Percentiles rank a stretch among this genome's conserved stretches.
phyloP scores from a whole-genome alignment of 2,113 vertebrate genomes.

The Bombycilla garrulus region DNA sequence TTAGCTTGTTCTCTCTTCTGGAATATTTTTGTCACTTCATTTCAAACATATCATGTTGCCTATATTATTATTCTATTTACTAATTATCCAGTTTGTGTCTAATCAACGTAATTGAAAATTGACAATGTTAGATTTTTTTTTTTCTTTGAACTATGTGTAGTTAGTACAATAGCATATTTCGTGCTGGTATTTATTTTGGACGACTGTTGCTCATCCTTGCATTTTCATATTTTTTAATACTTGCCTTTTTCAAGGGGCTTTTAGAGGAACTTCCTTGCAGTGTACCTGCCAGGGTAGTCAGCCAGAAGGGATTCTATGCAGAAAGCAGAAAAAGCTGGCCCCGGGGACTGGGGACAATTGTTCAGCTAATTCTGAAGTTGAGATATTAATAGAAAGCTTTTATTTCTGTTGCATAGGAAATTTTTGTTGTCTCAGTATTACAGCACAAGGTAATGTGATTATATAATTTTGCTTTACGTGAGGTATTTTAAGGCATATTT shows the following conservation, averaged over 20 bases:
- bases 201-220: rapidly evolving
- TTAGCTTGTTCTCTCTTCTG: neutral
- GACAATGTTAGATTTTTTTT: neutral
- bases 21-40: constrained; percentile 17
- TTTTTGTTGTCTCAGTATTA: neutral
- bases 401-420: neutral
- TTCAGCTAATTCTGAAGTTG: neutral
- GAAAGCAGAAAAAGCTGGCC: neutral
- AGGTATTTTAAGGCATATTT: neutral
- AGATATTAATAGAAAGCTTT: neutral
- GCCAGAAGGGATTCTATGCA: neutral
- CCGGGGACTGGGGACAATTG: neutral
- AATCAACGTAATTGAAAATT: constrained; percentile 21
- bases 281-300: neutral
- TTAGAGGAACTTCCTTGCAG: neutral
- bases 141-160: neutral
- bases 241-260: neutral
- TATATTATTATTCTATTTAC: constrained; percentile 20
- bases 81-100: constrained; percentile 17
- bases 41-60: neutral
- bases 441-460: neutral
- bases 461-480: neutral
- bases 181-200: neutral
- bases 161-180: neutral
- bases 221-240: neutral